Base-by-base conservation (phyloP, 2,797 vertebrate species). In the Leptatherina wallacei region DNA sequence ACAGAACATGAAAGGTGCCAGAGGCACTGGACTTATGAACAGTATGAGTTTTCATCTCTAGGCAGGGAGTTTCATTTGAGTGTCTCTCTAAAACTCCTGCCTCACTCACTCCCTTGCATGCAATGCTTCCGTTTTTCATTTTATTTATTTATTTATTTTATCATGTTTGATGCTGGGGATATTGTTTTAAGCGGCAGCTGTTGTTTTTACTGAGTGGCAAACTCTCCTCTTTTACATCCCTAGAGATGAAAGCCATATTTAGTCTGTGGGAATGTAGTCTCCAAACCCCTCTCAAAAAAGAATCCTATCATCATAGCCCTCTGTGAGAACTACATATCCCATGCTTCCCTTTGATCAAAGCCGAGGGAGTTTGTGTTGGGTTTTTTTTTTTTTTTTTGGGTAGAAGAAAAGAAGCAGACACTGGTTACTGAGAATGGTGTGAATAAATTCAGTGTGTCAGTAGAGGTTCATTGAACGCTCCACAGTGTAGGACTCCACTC, bases 121-220 rank as follows among this genome's bases (percentile, higher is more conserved):
- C 77, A 47, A n/a, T 73, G 71, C 78, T 49, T 35, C 18, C 61
- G 13, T 68, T 82, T 84, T 75, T 54, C 67, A 82, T 93, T 92
- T 93, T 67, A 13, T 65, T 51, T 3, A 22, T 22, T 73, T 82
- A 49, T 51, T 51, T 51, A 51, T 51, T 51, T 22, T 22, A 22
- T 51, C n/a, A 4, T 0, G 47, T 93, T 92, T 93, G 91, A 93
- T 92, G 91, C 78, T 35, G 42, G 75, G 76, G 89, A 80, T 92
- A 88, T 91, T 92, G 92, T 93, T 94, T 94, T 92, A 94, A 93
- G 93, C 87, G 62, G 86, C 93, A 95, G 93, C 92, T 95, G 93
- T 94, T 94, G 92, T 94, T 94, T 94, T 92, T 92, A 87, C 78
- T 75, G 82, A 87, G 82, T 83, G 82, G 81, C 85, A 83, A 90